Conservation (phyloP, 2,113 vertebrate genomes). For the Nothoprocta perdicaria region DNA sequence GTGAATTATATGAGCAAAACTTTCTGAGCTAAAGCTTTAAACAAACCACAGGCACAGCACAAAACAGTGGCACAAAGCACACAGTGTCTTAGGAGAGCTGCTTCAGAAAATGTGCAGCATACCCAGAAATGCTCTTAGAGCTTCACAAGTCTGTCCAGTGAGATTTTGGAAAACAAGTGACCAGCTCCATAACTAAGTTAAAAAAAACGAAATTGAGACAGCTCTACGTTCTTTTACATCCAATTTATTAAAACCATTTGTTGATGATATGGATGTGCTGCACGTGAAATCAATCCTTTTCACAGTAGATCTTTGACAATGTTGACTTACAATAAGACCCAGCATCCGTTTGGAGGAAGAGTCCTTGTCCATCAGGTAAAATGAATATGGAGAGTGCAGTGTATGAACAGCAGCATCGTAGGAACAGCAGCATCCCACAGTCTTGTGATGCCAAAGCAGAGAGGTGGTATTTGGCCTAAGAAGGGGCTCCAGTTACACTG, state of each 20-base stretch:
- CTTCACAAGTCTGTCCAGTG: neutral
- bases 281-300: slow-evolving; percentile 14
- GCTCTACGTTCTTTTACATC: slow-evolving; percentile 28
- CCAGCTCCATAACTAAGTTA: slow-evolving; percentile 9
- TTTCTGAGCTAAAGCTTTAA: slow-evolving; percentile 34
- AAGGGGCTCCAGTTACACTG: neutral
- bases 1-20: neutral
- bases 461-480: neutral
- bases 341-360: slow-evolving; percentile 10
- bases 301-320: neutral
- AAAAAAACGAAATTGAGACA: slow-evolving; percentile 22
- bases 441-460: neutral
- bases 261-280: neutral
- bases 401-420: neutral
- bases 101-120: slow-evolving; percentile 23
- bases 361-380: slow-evolving; percentile 20
- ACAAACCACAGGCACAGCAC: slow-evolving; percentile 21
- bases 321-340: neutral
- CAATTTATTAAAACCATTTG: neutral
- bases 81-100: slow-evolving; percentile 22
- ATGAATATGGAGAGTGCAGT: neutral
- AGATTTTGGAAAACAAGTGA: slow-evolving; percentile 55
- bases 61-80: slow-evolving; percentile 56
- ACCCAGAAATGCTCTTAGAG: slow-evolving; percentile 29
- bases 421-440: neutral